Percentiles rank a stretch among this genome's conserved stretches.
Evolutionary conservation across 23 tunicate species (phyloP).

Genomic region (Ciona savignyi): DNA sequence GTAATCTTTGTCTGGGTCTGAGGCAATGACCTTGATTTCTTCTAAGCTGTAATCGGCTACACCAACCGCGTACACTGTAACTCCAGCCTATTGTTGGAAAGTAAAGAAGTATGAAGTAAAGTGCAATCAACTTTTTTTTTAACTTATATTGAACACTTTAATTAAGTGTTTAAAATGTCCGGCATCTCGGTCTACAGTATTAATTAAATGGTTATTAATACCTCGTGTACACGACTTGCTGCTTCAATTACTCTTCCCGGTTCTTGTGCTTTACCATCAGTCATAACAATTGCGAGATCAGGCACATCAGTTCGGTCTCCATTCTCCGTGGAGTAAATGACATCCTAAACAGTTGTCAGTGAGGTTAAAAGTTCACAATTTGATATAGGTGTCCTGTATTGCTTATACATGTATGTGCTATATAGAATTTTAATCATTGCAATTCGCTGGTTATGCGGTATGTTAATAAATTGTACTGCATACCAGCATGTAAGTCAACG

Average conservation of each 20-base stretch:
- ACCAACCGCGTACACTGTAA: constrained; percentile 66
- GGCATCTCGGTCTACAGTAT: no score
- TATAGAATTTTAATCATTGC: no score
- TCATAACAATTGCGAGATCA: constrained; percentile 69
- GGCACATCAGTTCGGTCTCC: constrained; percentile 54
- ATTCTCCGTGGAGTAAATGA: constrained; percentile 22
- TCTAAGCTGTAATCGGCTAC: constrained; percentile 49
- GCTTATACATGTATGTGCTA: not conserved
- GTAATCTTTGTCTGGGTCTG: constrained; percentile 75
- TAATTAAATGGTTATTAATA: no score
- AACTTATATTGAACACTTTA: not conserved
- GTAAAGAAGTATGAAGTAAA: not conserved
- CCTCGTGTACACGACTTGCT: constrained; percentile 39
- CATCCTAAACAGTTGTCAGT: constrained; percentile 24
- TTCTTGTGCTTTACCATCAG: constrained; percentile 80
- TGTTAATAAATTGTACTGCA: not conserved
- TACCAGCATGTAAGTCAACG: constrained; percentile 59
- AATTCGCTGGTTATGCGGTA: not conserved
- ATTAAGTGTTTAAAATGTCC: not conserved
- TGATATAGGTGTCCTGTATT: not conserved
- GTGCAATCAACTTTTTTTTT: not conserved
- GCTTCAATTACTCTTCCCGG: constrained; percentile 33
- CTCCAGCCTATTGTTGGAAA: constrained; percentile 43
- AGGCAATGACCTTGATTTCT: constrained; percentile 69
- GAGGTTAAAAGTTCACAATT: not conserved